Evolutionary conservation across 2,888 invertebrate genomes (phyloP), one percentile per base, ranked within the genome.

Genomic region (Cosmopolites sordidus): DNA sequence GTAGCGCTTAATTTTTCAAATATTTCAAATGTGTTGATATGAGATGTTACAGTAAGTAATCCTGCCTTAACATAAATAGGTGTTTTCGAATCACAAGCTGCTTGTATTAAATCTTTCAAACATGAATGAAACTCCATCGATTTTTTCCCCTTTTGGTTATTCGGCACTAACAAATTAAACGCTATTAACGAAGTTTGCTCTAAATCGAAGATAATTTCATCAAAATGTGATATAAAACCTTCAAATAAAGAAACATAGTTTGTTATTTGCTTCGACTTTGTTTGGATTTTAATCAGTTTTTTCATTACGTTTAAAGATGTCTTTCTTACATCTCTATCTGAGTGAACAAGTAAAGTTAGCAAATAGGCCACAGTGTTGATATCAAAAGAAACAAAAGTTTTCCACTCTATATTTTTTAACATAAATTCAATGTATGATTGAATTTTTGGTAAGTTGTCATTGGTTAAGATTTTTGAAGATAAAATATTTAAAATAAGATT

Each of bases 151-250:
- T 66, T 57, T 38, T 69, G 58, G 17, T 80, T 78, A 8, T 47
- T 43, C 2, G 59, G 46, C 0, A 79, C 80, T 1, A 87, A 61
- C 48, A 85, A 72, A 9, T 81, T 82, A 59, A 80, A 83, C 1
- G 89, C 66, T 15, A 83, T 74, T 33, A 86, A 72, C 0, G 81
- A 75, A 14, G 86, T 70, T 66, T 89, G 88, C 57, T 86, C 81
- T 30, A 79, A 72, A 63, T 89, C 89, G 56, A 86, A 69, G 18
- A 78, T 59, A 37, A 89, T 75, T 66, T 88, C 89, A 48, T 67
- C 67, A 40, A 60, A 61, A 37, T 65, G 59, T 18, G 60, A 60
- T n/a, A 59, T 53, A 15, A 67, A 8, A 17, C 41, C 57, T 29
- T 60, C 46, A 2, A 67, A 46, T 18, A 60, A 37, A 33, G 6